Evolutionary conservation across 2,888 invertebrate species (phyloP).

Genomic region (Lamproptera curius): DNA sequence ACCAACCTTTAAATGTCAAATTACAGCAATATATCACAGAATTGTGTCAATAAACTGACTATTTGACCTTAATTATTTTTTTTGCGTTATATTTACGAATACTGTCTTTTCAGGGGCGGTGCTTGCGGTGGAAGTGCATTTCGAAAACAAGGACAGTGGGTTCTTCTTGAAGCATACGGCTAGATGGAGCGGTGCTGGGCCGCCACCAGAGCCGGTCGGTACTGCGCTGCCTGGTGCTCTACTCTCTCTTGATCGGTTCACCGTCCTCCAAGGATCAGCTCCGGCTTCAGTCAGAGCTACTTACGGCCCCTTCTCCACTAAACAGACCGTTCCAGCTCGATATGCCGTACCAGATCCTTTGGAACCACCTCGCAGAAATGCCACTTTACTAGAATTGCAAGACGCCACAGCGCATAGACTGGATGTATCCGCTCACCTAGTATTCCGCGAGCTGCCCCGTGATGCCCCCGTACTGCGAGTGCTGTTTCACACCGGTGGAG

Average conservation of each 20-base stretch:
- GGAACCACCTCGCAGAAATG: slow-evolving; percentile 79
- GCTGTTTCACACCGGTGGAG: slow-evolving; percentile 93
- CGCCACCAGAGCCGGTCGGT: slow-evolving; percentile 65
- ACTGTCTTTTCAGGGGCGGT: slow-evolving; percentile 76
- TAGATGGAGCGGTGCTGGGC: slow-evolving; percentile 81
- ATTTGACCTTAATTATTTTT: too few species aligned
- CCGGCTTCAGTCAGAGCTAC: slow-evolving; percentile 94
- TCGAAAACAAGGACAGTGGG: slow-evolving; percentile 94
- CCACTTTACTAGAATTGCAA: slow-evolving; percentile 77
- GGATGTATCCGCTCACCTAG: slow-evolving; percentile 96
- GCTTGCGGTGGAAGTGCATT: slow-evolving; percentile 90
- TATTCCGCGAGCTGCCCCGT: slow-evolving; percentile 90
- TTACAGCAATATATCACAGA: too few species aligned
- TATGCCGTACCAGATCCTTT: slow-evolving; percentile 92
- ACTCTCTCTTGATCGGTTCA: slow-evolving; percentile 91
- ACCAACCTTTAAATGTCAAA: too few species aligned
- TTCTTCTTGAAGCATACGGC: slow-evolving; percentile 92
- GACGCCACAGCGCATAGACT: slow-evolving; percentile 85
- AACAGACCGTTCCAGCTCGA: slow-evolving; percentile 94
- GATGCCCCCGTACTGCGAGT: slow-evolving; percentile 95
- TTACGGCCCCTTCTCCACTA: slow-evolving; percentile 96
- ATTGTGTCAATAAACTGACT: too few species aligned
- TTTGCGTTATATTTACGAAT: slow-evolving; percentile 28
- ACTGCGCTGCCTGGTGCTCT: slow-evolving; percentile 81
- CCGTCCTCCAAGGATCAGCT: slow-evolving; percentile 93